Base-by-base conservation (phyloP, 2,113 vertebrate genomes). In the Trachemys scripta region DNA sequence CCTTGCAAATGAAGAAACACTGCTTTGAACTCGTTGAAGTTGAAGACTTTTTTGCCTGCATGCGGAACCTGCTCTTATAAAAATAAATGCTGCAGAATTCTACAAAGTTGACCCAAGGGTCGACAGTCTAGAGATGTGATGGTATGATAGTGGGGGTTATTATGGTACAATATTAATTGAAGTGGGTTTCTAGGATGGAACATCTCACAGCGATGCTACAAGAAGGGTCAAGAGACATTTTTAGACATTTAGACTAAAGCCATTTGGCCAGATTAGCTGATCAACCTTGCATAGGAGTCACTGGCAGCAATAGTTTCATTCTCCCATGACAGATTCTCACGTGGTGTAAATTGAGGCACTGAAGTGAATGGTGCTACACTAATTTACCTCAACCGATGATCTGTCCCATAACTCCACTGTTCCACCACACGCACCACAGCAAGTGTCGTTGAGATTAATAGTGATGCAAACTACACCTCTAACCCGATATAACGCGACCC, bases 271-370 rank as follows among this genome's bases (percentile, higher is more conserved):
- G 76, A 25, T 42, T 80, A 83, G 59, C 84, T 91, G 42, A 89
- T 84, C 89, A 85, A 35, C 85, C 86, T 50, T 92, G 90, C 85
- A 94, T 50, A 79, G 62, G 29, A 62, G 59, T 62, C 72, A 90
- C 89, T 62, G 86, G 24, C 19, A 84, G 22, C 35, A 79, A 75
- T 27, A n/a, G 35, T 17, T 35, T 62, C 5, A 69, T 69, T 19
- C 62, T n/a, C 62, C 62, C 62, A 79, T 25, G 38, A 0, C 0
- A 92, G 80, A 92, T 82, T 92, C 85, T 75, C 88, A 87, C 62
- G 78, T 50, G 38, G 6, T 4, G 1, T 38, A 53, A 84, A 35
- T 83, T 69, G n/a, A 78, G 75, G 86, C 80, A 79, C 53, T 6
- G 10, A 78, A 93, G 38, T 76, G 25, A 83, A 45, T 47, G 31